These are phyloP conservation scores for Heliconius hermathena DNA, from an alignment of 1,140 invertebrate species.

Conservation along the genomic window DNA sequence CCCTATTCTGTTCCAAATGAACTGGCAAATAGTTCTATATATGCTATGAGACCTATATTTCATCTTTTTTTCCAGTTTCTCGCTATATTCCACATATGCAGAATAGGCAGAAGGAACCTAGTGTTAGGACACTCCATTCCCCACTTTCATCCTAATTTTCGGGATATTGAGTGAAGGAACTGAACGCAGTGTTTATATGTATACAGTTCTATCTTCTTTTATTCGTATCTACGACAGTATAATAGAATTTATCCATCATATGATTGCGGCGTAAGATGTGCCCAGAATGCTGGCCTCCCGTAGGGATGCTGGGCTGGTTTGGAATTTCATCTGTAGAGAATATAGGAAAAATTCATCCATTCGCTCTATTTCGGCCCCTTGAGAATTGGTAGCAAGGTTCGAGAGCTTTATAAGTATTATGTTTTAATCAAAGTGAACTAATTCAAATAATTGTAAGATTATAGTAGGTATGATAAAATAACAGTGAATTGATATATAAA, in stretches of 20 bases:
- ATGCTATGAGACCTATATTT: too few species aligned
- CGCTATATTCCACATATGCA: too few species aligned
- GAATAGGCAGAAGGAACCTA: too few species aligned
- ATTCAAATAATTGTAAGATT: not conserved
- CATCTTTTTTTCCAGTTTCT: too few species aligned
- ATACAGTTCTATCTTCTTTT: not conserved
- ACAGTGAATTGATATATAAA: too few species aligned
- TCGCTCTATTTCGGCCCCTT: constrained; percentile 12
- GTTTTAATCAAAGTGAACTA: not conserved
- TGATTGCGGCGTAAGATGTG: constrained; percentile 21
- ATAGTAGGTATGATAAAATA: too few species aligned
- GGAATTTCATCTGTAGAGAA: constrained; percentile 39
- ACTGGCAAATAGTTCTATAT: too few species aligned
- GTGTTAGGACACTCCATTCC: too few species aligned
- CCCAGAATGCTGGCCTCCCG: constrained; percentile 9
- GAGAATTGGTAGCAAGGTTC: not conserved
- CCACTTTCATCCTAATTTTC: too few species aligned
- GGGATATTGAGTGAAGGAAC: too few species aligned
- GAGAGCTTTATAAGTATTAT: not conserved
- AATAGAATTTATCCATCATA: constrained; percentile 12
- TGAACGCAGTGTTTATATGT: too few species aligned
- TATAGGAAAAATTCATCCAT: constrained; percentile 35
- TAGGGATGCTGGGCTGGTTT: constrained; percentile 27
- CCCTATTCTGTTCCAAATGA: too few species aligned
- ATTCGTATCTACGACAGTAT: not conserved